phyloP scores from a whole-genome alignment of 2,888 invertebrate species.

The Campoplex capitator region DNA sequence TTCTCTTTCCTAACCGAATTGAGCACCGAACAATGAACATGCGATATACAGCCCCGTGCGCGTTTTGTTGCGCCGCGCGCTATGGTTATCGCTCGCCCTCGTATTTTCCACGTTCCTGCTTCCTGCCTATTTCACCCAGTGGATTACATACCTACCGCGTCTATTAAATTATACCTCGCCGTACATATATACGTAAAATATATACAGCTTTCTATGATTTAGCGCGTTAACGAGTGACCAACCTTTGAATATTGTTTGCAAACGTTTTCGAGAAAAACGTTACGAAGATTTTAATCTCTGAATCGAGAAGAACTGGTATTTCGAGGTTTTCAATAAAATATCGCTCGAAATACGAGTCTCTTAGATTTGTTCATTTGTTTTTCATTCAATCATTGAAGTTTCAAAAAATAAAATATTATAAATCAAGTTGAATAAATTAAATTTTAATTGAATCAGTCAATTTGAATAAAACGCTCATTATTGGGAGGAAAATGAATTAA shows the following conservation, averaged over 20 bases:
- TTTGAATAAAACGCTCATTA: neutral
- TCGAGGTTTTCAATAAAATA: neutral
- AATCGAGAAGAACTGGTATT: neutral
- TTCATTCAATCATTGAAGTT: no score
- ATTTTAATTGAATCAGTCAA: no score
- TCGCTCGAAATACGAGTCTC: neutral
- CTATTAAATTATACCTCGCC: slow-evolving; percentile 33
- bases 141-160: slow-evolving; percentile 49
- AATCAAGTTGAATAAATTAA: no score
- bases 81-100: slow-evolving; percentile 77
- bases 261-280: neutral
- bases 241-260: slow-evolving; percentile 1
- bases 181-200: neutral
- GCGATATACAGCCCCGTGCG: slow-evolving; percentile 17
- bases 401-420: no score
- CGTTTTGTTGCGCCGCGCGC: slow-evolving; percentile 25
- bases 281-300: neutral
- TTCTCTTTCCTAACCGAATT: slow-evolving; percentile 40
- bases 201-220: slow-evolving; percentile 9
- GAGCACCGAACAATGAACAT: slow-evolving; percentile 36
- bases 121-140: slow-evolving; percentile 77
- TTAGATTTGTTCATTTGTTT: neutral
- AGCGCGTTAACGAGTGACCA: slow-evolving; percentile 1
- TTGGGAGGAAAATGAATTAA: neutral
- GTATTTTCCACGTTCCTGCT: slow-evolving; percentile 78